A percentile compares a stretch with the other conserved stretches of the same genome.
Conservation (phyloP, 2,797 vertebrate genomes). For the Phrynocephalus forsythii region DNA sequence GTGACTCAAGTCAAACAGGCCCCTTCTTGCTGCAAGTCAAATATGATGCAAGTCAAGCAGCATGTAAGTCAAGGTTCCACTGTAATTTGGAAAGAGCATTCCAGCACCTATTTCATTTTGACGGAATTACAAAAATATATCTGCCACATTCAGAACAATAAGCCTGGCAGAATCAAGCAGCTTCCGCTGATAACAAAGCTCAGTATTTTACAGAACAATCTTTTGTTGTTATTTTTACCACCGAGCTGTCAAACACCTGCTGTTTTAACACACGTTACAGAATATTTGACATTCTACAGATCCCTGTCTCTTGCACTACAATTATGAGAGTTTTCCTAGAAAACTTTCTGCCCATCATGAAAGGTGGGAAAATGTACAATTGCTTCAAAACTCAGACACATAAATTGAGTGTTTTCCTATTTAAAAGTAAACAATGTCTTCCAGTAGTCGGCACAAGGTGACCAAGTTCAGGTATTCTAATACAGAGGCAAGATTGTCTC, state of each 20-base stretch:
- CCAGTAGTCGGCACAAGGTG: background rate
- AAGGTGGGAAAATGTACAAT: background rate
- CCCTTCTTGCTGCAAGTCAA: too few relatives aligned
- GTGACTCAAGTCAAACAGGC: too few relatives aligned
- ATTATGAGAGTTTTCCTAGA: background rate
- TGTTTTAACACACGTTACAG: background rate
- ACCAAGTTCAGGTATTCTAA: background rate
- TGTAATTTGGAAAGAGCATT: background rate
- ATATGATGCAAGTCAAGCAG: too few relatives aligned
- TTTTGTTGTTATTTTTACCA: background rate
- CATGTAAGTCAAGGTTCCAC: too few relatives aligned
- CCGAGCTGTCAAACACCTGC: background rate
- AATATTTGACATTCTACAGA: background rate
- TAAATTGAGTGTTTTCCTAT: background rate
- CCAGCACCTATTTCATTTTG: background rate
- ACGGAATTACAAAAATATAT: background rate
- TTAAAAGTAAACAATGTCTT: conserved; percentile 13
- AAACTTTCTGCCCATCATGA: background rate
- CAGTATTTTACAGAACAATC: background rate
- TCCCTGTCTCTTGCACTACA: background rate
- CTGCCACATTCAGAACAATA: background rate
- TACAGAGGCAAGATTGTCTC: background rate
- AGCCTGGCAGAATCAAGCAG: background rate
- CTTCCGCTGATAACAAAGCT: background rate
- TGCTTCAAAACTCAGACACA: background rate